These are phyloP conservation scores for Coreius guichenoti DNA, from an alignment of 2,797 vertebrate genomes.

Conservation along the genomic window DNA sequence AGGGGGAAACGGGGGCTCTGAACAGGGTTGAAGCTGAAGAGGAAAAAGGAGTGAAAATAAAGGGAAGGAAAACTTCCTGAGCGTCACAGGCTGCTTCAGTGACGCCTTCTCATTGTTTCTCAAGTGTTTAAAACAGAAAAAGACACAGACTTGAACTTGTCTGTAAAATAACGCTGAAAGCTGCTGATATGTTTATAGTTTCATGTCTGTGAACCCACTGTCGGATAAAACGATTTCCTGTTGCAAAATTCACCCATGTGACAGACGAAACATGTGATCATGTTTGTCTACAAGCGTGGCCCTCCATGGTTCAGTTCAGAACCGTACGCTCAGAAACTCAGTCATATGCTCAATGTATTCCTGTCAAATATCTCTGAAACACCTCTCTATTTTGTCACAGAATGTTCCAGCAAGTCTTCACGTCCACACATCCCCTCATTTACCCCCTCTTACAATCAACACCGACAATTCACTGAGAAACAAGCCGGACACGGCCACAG, in stretches of 20 bases:
- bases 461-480: conserved; percentile 52
- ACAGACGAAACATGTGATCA: conserved; percentile 8
- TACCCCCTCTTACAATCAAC: conserved; percentile 33
- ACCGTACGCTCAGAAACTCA: neutral
- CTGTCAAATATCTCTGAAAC: neutral
- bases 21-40: conserved; percentile 63
- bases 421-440: conserved; percentile 47
- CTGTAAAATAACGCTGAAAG: conserved; percentile 28
- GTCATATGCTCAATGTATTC: neutral
- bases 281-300: conserved; percentile 7
- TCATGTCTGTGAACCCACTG: neutral
- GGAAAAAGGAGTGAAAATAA: conserved; percentile 74
- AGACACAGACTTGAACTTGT: conserved; percentile 47
- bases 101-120: conserved; percentile 78
- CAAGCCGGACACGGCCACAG: conserved; percentile 43
- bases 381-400: conserved; percentile 10
- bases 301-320: neutral
- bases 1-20: conserved; percentile 49
- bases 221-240: conserved; percentile 10
- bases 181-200: conserved; percentile 14
- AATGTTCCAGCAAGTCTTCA: conserved; percentile 39
- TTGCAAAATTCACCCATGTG: conserved; percentile 28
- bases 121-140: conserved; percentile 60
- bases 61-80: conserved; percentile 80
- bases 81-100: conserved; percentile 76